Percentiles rank a stretch among this genome's conserved stretches.
Conservation (phyloP, 2,113 vertebrate genomes). For the Nestor notabilis region DNA sequence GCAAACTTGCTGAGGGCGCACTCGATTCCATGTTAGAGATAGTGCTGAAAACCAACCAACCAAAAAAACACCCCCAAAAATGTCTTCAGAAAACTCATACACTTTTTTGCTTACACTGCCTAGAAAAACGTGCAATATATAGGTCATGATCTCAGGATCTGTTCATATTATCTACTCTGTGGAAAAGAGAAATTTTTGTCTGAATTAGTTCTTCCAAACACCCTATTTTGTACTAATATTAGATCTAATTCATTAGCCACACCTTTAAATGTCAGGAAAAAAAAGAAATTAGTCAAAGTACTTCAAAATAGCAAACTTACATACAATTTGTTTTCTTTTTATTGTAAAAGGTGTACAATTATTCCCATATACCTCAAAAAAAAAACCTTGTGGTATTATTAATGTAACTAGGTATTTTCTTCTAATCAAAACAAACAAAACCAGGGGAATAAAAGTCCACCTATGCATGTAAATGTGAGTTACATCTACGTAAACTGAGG, state of each 20-base stretch:
- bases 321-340: not conserved
- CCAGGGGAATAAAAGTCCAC: accelerated
- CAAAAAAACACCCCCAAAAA: accelerated
- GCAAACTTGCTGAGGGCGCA: no score
- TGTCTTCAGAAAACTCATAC: not conserved
- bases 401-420: not conserved
- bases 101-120: not conserved
- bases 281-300: not conserved
- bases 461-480: not conserved
- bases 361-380: not conserved
- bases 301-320: not conserved
- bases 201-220: not conserved
- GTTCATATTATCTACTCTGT: not conserved
- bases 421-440: not conserved
- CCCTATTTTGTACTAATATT: not conserved
- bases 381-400: not conserved
- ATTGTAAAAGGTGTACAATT: not conserved
- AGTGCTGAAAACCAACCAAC: not conserved
- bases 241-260: accelerated
- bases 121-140: not conserved
- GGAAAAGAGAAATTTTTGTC: not conserved
- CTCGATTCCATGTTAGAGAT: no score
- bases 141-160: not conserved
- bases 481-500: not conserved
- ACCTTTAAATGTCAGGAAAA: not conserved